These are phyloP conservation scores for Proales similis DNA, from an alignment of 1,140 invertebrate species.

Conservation along the genomic window DNA sequence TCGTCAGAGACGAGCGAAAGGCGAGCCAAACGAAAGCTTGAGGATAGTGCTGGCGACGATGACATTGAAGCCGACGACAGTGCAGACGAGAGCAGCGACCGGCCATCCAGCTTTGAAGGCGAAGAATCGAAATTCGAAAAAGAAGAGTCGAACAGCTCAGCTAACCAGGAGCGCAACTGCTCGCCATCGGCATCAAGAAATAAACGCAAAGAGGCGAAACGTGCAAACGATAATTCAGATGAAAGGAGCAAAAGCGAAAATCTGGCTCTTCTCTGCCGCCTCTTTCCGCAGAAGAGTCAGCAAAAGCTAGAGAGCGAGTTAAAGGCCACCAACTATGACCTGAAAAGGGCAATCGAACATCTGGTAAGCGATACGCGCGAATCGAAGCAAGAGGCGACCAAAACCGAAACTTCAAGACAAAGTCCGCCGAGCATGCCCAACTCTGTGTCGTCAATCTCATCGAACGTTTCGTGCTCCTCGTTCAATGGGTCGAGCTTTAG, in stretches of 20 bases:
- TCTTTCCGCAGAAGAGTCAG: slow-evolving; percentile 74
- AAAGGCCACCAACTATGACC: slow-evolving; percentile 67
- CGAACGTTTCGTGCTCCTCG: too few relatives aligned
- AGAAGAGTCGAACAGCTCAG: too few relatives aligned
- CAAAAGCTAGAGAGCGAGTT: slow-evolving; percentile 73
- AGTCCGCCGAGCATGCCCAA: too few relatives aligned
- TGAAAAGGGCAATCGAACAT: slow-evolving; percentile 79
- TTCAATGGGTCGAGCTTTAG: too few relatives aligned
- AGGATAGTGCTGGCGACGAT: too few relatives aligned
- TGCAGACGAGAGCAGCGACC: background rate
- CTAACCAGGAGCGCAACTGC: too few relatives aligned
- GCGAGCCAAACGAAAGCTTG: too few relatives aligned
- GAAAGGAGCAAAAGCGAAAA: background rate
- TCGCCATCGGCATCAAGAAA: too few relatives aligned
- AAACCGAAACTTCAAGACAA: too few relatives aligned
- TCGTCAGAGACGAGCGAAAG: background rate
- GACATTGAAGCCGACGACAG: background rate
- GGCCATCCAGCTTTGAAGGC: background rate
- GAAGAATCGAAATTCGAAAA: background rate
- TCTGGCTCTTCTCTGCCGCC: slow-evolving; percentile 66
- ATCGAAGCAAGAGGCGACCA: too few relatives aligned
- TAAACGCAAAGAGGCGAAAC: too few relatives aligned
- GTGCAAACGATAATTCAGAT: slow-evolving; percentile 8
- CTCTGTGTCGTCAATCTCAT: too few relatives aligned
- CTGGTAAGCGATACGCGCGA: slow-evolving; percentile 52